Percentiles rank a stretch among this genome's conserved stretches.
Conservation (phyloP, 2,888 invertebrate genomes). For the Quadriops clusia region DNA sequence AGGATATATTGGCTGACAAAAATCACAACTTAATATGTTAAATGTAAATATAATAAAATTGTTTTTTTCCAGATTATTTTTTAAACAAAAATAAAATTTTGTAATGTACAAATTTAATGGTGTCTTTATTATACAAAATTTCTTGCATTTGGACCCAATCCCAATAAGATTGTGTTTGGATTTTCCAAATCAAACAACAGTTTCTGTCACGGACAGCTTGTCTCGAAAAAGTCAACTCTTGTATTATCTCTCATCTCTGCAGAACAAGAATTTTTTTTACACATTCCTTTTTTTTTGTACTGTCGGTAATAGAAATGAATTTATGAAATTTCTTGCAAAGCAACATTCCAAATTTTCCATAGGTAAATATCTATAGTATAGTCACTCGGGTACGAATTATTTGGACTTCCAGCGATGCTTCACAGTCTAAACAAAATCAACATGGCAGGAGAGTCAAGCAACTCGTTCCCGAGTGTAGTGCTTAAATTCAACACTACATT, state of each 20-base stretch:
- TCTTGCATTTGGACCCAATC: conserved; percentile 17
- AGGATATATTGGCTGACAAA: conserved; percentile 1
- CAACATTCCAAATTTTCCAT: too few species aligned
- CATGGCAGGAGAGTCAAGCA: too few species aligned
- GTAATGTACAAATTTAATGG: background rate
- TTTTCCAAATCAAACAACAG: conserved; percentile 1
- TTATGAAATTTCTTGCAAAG: conserved; percentile 23
- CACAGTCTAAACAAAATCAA: too few species aligned
- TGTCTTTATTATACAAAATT: background rate
- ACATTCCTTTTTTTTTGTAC: conserved; percentile 25
- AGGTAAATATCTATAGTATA: too few species aligned
- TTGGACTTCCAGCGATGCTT: too few species aligned
- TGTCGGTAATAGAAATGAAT: conserved; percentile 29
- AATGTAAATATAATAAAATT: conserved; percentile 1
- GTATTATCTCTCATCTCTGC: too few species aligned
- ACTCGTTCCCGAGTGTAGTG: too few species aligned
- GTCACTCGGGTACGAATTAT: too few species aligned
- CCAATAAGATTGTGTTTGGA: background rate
- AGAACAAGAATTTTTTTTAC: conserved; percentile 8
- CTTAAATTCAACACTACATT: too few species aligned
- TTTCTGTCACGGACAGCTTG: conserved; percentile 1
- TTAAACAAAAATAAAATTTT: background rate
- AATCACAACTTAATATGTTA: conserved; percentile 1
- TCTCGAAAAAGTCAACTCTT: conserved; percentile 1
- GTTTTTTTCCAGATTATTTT: conserved; percentile 1